Base-by-base conservation (phyloP, 2,888 invertebrate species). In the Macrosoma leucophasiata region DNA sequence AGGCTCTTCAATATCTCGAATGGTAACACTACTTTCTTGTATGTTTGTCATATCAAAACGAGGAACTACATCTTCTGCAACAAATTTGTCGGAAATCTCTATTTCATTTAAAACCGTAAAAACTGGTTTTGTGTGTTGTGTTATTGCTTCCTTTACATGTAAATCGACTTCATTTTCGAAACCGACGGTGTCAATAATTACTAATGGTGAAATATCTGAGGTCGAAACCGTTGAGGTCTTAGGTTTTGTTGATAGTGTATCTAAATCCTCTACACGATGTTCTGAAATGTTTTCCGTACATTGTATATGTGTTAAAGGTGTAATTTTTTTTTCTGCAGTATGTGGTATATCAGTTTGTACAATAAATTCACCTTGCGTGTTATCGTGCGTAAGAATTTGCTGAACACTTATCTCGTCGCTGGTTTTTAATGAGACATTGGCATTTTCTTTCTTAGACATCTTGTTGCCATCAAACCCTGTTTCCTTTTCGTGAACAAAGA, bases 91-190 rank as follows among this genome's bases (percentile, higher is more conserved):
- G 7, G 58, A 62, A 19, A 77, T 58, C 41, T 67, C 56, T 12
- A 78, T 33, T 55, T 72, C 82, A 45, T 66, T 69, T 19, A 61
- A 62, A 3, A 70, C 37, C 24, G 60, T 70, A 23, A 78, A 52
- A 36, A 54, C 56, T 53, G 75, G 55, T 19, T 42, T 62, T 36
- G 67, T 46, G 39, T 57, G 66, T 55, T 69, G 70, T 56, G 61
- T 48, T 41, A 58, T 61, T 15, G 66, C 62, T 57, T 59, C 46
- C 36, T 43, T 49, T 52, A 68, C 43, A 40, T 49, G 35, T 42
- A 84, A 58, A 35, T 69, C 62, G 29, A 64, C 63, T 68, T 84
- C 85, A 47, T 63, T 68, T 58, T 75, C 71, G 15, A 79, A 43
- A 40, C 63, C 60, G 28, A 62, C 56, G 36, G 64, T 74, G 48